Base-by-base conservation (phyloP, 2,797 vertebrate species). In the Anas bahamensis region DNA sequence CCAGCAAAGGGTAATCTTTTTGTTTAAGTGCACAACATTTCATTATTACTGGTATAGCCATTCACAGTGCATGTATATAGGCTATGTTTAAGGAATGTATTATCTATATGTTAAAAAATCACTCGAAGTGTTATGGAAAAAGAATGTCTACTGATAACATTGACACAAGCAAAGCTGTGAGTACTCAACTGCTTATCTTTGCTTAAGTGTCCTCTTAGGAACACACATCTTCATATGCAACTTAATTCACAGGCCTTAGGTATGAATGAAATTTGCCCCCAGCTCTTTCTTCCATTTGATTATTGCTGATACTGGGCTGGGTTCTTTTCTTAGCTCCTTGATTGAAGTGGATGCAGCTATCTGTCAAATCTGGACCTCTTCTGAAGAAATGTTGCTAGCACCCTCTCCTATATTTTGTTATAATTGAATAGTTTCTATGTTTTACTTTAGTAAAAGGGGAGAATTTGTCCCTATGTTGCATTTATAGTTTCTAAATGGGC, bases 101-200 rank as follows among this genome's bases (percentile, higher is more conserved):
- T 94, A 86, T 93, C 72, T 86, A 6, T n/a, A 50, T 22, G 56
- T 72, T 92, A 65, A 85, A 88, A 89, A 88, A 65, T 83, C 85
- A 56, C 64, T 93, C 22, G 10, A 53, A 75, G 74, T 83, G 88
- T 65, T 90, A 84, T 41, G 85, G 94, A 86, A 94, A 95, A 91
- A 90, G 77, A 52, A 5, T 78, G 64, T 63, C 71, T 88, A 44
- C 64, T 88, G 94, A 97, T 95, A 96, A 85, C 88, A 72, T 6
- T 93, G 91, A 90, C 89, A 96, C 65, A 80, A 93, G 59, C 65
- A 94, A 93, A 95, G 74, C 92, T 94, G 77, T 86, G 71, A 90
- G 68, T 89, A 88, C 94, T 96, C 88, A 66, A 72, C 61, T 0
- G 2, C 72, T 96, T 96, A 96, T 97, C 95, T 95, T 83, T 72